Base-by-base conservation (phyloP, 2,888 invertebrate species). In the Philhelius pedissequus region DNA sequence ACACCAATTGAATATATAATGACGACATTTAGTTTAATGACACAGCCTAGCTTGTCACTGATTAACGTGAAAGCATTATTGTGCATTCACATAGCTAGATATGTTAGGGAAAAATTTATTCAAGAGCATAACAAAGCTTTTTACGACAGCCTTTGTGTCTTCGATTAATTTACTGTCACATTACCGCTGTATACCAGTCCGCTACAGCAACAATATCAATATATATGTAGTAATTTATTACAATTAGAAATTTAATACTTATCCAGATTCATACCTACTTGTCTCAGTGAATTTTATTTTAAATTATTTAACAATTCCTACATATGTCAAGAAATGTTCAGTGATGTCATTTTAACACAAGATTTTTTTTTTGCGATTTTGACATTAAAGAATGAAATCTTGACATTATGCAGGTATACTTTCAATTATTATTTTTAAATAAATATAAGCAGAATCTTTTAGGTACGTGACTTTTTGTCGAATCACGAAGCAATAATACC, bases 1-100 rank as follows among this genome's bases (percentile, higher is more conserved):
- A 60, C 60, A 38, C 60, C 40, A 60, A 60, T 40, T 60, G 60
- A 60, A 60, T 60, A 15, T 15, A 27, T 60, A 60, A 60, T 60
- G 40, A 40, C 60, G 32, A 56, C 35, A 56, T 56, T 35, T 20
- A 56, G 60, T 15, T 40, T 40, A 38, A 58, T 60, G 40, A 60
- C 40, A 40, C 25, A 32, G 56, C 13, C 20, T 35, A 35, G 15
- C 25, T 32, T 60, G 25, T 60, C 40, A 40, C 38, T 40, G 56
- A 56, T 13, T 22, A 40, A 15, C 15, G n/a, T 40, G 25, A 40
- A 25, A 60, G 25, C 27, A 52, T 3, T 8, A 20, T 56, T 22
- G 7, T 38, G 20, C 35, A 35, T 20, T 7, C 1, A 3, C 52
- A 30, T 54, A 18, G 7, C 7, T 32, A 56, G 56, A 56, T 56